Evolutionary conservation across 2,113 vertebrate species (phyloP).

Genomic region (Pseudopodoces humilis): DNA sequence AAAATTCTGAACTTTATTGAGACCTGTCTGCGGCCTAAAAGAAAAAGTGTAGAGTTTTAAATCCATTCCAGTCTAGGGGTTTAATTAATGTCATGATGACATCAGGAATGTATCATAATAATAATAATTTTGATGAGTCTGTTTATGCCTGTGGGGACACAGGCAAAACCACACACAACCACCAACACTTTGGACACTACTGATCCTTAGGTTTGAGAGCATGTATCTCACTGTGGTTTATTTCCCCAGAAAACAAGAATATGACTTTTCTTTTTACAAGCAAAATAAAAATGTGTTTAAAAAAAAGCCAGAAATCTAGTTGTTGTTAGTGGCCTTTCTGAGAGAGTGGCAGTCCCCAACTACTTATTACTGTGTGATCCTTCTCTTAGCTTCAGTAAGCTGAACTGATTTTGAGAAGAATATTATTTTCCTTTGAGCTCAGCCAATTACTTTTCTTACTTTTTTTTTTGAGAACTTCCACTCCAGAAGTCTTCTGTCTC

Average conservation of each 20-base stretch:
- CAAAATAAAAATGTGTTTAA: not conserved
- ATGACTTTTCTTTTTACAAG: not conserved
- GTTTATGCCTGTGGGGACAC: not conserved
- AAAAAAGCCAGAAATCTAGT: not conserved
- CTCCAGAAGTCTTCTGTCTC: not conserved
- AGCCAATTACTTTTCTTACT: not conserved
- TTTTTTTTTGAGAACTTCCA: not conserved
- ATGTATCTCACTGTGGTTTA: not conserved
- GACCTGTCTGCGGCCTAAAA: not conserved
- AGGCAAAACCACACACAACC: not conserved
- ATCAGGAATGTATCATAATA: not conserved
- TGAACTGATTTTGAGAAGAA: not conserved
- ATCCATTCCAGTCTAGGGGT: not conserved
- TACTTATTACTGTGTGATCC: not conserved
- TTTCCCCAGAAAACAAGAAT: not conserved
- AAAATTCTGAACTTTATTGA: not conserved
- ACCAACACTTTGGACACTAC: not conserved
- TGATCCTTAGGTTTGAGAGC: not conserved
- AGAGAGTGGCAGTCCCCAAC: not conserved
- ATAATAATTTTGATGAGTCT: not conserved
- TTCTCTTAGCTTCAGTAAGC: not conserved
- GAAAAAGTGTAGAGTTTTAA: not conserved
- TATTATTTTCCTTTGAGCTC: not conserved
- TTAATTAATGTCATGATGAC: not conserved
- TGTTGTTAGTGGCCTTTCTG: not conserved